Base-by-base conservation (phyloP, 2,888 invertebrate species). In the Platyscelio sp. region DNA sequence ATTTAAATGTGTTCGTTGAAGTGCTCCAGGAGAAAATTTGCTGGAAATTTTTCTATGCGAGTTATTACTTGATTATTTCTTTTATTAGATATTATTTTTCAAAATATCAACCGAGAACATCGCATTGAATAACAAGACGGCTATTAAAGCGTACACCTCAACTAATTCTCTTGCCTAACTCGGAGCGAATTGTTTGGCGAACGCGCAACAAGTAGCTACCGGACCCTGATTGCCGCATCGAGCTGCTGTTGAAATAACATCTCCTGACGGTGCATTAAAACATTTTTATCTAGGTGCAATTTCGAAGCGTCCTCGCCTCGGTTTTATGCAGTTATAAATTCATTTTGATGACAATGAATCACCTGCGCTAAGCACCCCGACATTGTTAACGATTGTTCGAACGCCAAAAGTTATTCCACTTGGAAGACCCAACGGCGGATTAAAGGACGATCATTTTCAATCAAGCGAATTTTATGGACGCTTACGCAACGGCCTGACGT, bases 381-480 rank as follows among this genome's bases (percentile, higher is more conserved):
- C 63, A 58, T 65, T 70, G 63, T 75, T 79, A 70, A 74, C 74
- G 74, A 70, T 68, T 72, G 76, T 60, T 82, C 40, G 51, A 76
- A 67, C 56, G 58, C 60, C 43, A 29, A 65, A 49, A 49, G 67
- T 71, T 58, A 60, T 58, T 71, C 61, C 54, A 33, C 46, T 58
- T 27, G 38, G 49, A 68, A 56, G 63, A 40, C 22, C 51, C 68
- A 58, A 78, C 58, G 78, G 60, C 43, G 54, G 54, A 74, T 78
- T 68, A 72, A 77, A 74, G 63, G 46, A 46, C 43, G 83, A 78
- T 78, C 38, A 78, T 74, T 83, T 83, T 78, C 83, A 74, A 83
- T 83, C 74, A 72, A 58, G 46, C 43, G 70, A 74, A 78, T 74
- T 78, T 83, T 74, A 78, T 72, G 61, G 43, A 46, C 58, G 3